These are phyloP conservation scores for Pararge aegeria DNA, from an alignment of 1,140 invertebrate species.

Conservation along the genomic window DNA sequence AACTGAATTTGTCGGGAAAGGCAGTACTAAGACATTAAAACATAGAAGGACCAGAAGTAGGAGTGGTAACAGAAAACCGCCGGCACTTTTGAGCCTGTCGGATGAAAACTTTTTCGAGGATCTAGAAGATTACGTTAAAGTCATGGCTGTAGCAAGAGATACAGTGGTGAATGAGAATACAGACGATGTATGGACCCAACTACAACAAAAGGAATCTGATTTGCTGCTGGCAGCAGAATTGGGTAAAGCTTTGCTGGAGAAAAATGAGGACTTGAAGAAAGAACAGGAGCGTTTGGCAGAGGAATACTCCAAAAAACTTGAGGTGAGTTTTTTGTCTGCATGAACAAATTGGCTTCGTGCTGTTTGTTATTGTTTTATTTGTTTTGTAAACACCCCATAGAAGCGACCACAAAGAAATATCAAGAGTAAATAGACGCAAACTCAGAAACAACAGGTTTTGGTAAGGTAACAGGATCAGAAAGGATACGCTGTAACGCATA, in stretches of 20 bases:
- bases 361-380: background rate
- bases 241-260: slow-evolving; percentile 95
- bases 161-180: slow-evolving; percentile 68
- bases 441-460: too few relatives aligned
- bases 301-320: slow-evolving; percentile 94
- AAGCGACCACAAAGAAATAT: background rate
- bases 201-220: slow-evolving; percentile 96
- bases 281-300: slow-evolving; percentile 92
- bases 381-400: background rate
- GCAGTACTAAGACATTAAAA: slow-evolving; percentile 40
- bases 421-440: too few relatives aligned
- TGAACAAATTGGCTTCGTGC: background rate
- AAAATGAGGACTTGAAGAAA: slow-evolving; percentile 94
- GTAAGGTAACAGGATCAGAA: too few relatives aligned
- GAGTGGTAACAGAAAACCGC: slow-evolving; percentile 51
- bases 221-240: slow-evolving; percentile 95
- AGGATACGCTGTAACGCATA: too few relatives aligned
- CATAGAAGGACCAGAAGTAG: slow-evolving; percentile 56
- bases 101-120: slow-evolving; percentile 80
- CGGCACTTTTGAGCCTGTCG: slow-evolving; percentile 51
- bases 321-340: slow-evolving; percentile 83
- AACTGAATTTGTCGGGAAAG: slow-evolving; percentile 63
- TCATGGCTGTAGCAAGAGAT: slow-evolving; percentile 68
- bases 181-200: slow-evolving; percentile 88
- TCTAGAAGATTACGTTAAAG: slow-evolving; percentile 81